Evolutionary conservation across 2,113 vertebrate species (phyloP), one percentile per base, ranked within the genome.

Genomic region (Pygoscelis adeliae): DNA sequence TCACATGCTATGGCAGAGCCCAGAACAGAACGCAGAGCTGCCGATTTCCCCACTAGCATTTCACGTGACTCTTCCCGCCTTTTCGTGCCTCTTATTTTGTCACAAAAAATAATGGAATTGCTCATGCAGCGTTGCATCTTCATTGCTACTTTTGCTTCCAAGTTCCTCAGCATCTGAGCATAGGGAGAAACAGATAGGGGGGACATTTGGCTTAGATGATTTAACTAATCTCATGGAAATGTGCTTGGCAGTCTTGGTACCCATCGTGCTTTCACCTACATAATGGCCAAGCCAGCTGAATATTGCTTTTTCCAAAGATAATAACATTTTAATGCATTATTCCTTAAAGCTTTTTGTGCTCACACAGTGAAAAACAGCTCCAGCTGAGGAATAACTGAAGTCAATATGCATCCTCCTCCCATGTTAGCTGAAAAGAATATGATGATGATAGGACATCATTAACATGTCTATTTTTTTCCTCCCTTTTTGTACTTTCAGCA

Each of bases 221-320:
- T 93, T 83, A 95, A 71, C 85, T 81, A 59, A 95, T 87, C 67
- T 90, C 55, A 89, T 81, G 83, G 47, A 97, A 94, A 93, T 90
- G 19, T 62, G 81, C 83, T 96, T 42, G 1, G 61, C 53, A 55
- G 50, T 87, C 85, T 55, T 27, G 59, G 32, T 81, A 78, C 55
- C 73, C 76, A 50, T 83, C 2, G 6, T 81, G 76, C 85, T 94
- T 95, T 90, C 72, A 95, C 85, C 88, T 83, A 77, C 55, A 61
- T 82, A 96, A 93, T 15, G 26, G 59, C 72, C 79, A 90, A 95
- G 58, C 29, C 58, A 66, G 62, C 44, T 91, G 78, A 90, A 92
- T 92, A 86, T 65, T 83, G 53, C 62, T 91, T 94, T 96, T 91
- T 23, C 66, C 65, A 74, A 81, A 90, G 47, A 82, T 93, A 96